Conservation (phyloP, 2,113 vertebrate genomes). For the Sphyrna mokarran region DNA sequence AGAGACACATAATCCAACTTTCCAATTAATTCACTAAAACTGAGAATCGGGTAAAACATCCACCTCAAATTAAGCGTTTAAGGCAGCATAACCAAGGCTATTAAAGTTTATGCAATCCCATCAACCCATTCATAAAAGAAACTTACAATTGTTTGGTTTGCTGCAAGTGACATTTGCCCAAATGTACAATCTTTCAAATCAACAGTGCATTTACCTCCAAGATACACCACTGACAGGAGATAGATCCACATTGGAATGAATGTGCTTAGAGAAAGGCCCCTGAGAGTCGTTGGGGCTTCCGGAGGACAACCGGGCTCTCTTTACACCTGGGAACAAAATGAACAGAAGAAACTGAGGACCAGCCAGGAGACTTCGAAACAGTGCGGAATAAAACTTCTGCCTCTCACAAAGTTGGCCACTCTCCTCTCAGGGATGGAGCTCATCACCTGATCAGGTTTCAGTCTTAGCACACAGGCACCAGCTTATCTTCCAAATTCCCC, state of each 20-base stretch:
- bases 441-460: background rate
- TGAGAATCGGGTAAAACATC: background rate
- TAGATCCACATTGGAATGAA: slow-evolving; percentile 62
- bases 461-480: too few relatives aligned
- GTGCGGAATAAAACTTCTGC: background rate
- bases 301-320: slow-evolving; percentile 50
- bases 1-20: background rate
- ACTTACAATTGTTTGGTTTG: background rate
- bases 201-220: slow-evolving; percentile 45
- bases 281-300: slow-evolving; percentile 53
- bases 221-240: slow-evolving; percentile 47
- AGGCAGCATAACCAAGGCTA: background rate
- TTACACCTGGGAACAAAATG: slow-evolving; percentile 49
- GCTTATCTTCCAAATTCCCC: background rate
- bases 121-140: background rate
- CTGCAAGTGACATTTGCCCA: background rate
- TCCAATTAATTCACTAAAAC: background rate
- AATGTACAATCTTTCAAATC: background rate
- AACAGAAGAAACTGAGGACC: background rate
- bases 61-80: background rate
- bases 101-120: background rate
- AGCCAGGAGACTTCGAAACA: background rate
- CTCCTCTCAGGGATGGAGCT: background rate
- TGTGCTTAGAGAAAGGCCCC: slow-evolving; percentile 59
- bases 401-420: background rate